phyloP scores from a whole-genome alignment of 2,888 invertebrate genomes.

The Tenthredo distinguenda region DNA sequence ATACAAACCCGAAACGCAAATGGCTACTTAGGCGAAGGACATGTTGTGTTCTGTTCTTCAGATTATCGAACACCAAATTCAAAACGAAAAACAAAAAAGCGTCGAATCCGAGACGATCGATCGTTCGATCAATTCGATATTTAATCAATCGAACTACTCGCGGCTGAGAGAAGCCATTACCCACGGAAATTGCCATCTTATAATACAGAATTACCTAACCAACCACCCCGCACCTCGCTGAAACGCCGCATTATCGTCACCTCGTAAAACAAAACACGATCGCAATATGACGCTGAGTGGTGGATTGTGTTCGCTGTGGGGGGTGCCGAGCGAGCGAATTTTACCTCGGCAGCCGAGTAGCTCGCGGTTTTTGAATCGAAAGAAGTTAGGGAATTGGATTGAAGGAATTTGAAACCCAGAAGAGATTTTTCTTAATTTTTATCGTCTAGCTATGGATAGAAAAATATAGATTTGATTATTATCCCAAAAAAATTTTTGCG shows the following conservation, averaged over 20 bases:
- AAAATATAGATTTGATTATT: no score
- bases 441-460: no score
- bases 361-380: neutral
- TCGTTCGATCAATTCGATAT: neutral
- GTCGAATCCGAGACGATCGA: neutral
- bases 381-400: neutral
- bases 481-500: no score
- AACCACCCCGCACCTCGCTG: neutral
- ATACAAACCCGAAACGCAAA: conserved; percentile 51
- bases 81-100: neutral
- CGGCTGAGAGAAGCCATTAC: neutral
- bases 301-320: conserved; percentile 65
- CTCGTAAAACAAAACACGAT: conserved; percentile 48
- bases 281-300: conserved; percentile 61
- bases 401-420: neutral
- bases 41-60: neutral
- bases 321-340: conserved; percentile 62
- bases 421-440: no score
- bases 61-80: neutral
- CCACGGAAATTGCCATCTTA: neutral
- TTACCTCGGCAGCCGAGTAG: neutral
- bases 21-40: conserved; percentile 51
- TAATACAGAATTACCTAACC: neutral
- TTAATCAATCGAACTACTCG: neutral
- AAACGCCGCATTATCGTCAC: conserved; percentile 27